These are phyloP conservation scores for Dryobates pubescens DNA, from an alignment of 2,797 vertebrate genomes.

Conservation along the genomic window DNA sequence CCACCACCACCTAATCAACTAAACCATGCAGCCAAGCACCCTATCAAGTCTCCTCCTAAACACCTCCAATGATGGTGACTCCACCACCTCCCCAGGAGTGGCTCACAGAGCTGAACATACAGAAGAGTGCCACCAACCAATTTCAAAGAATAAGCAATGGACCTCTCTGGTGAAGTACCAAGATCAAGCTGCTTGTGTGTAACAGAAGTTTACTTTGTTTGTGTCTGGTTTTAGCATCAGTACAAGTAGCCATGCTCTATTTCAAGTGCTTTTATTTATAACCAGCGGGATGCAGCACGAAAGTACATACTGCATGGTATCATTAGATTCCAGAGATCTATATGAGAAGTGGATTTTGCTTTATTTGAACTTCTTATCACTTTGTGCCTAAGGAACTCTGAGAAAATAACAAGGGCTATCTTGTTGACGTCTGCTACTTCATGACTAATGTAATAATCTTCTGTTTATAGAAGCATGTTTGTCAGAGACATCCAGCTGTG, in stretches of 20 bases:
- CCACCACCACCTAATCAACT: too few species aligned
- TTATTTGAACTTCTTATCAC: not conserved
- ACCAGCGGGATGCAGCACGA: not conserved
- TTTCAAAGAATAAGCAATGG: not conserved
- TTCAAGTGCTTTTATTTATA: conserved; percentile 55
- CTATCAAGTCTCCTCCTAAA: too few species aligned
- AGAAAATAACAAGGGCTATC: not conserved
- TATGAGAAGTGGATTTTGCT: not conserved
- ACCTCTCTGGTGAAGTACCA: not conserved
- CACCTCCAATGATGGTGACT: too few species aligned
- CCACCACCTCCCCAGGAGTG: too few species aligned
- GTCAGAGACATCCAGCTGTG: not conserved
- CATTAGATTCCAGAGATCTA: not conserved
- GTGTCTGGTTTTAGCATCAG: not conserved
- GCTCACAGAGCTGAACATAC: too few species aligned
- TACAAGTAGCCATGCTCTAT: conserved; percentile 2
- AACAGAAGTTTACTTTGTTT: conserved; percentile 16
- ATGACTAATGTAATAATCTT: conserved; percentile 8
- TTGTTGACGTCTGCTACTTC: not conserved
- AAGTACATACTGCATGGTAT: rapidly evolving
- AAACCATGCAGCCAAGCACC: too few species aligned
- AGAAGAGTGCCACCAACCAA: too few species aligned
- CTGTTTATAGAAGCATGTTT: conserved; percentile 23
- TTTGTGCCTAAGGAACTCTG: not conserved
- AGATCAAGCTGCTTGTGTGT: not conserved